Conservation (phyloP, 2,113 vertebrate species). For the Burhinus oedicnemus region DNA sequence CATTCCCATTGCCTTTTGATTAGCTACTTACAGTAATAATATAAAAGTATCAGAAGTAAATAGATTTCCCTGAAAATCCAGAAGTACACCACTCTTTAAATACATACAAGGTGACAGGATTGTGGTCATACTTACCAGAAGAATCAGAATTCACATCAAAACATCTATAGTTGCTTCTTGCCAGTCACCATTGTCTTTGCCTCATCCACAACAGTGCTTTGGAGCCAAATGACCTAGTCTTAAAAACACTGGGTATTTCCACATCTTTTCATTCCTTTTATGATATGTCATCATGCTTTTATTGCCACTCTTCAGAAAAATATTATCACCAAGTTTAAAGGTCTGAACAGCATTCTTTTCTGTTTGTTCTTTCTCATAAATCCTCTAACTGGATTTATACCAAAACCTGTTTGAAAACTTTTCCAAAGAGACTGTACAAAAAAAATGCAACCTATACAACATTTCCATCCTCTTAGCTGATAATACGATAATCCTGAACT, state of each 20-base stretch:
- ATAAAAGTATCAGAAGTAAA: not conserved
- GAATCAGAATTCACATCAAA: not conserved
- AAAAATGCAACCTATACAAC: not conserved
- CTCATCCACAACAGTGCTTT: not conserved
- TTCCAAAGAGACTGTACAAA: not conserved
- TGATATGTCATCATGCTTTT: not conserved
- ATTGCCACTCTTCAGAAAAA: not conserved
- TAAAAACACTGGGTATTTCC: not conserved
- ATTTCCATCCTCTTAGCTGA: not conserved
- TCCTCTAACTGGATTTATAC: not conserved
- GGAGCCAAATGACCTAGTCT: not conserved
- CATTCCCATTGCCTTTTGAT: not conserved
- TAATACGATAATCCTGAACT: not conserved
- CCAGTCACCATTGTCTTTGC: not conserved
- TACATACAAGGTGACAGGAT: not conserved
- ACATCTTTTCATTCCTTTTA: not conserved
- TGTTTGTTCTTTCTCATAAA: constrained; percentile 8
- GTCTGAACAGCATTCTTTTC: not conserved
- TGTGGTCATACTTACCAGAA: not conserved
- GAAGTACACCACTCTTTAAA: not conserved
- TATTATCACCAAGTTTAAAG: not conserved
- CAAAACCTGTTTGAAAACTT: not conserved
- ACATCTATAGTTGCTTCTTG: not conserved
- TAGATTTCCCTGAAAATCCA: not conserved
- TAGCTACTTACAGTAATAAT: not conserved